Evolutionary conservation across 2,113 vertebrate genomes (phyloP).

Genomic region (Pedetes capensis): DNA sequence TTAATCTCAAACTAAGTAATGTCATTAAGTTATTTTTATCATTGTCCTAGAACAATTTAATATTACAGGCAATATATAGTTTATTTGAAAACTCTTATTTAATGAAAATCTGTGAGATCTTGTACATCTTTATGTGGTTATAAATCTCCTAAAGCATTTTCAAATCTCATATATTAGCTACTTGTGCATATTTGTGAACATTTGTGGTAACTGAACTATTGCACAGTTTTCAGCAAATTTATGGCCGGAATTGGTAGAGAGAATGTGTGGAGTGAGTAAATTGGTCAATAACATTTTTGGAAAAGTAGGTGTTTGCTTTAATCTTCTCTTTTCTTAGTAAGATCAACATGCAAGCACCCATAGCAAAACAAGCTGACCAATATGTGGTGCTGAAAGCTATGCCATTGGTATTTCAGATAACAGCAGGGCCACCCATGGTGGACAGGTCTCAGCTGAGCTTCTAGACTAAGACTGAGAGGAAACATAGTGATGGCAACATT

Average conservation of each 20-base stretch:
- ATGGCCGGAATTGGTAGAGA: neutral
- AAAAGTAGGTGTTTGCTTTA: neutral
- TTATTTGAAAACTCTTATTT: neutral
- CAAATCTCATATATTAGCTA: neutral
- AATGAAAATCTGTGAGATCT: neutral
- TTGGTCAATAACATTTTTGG: neutral
- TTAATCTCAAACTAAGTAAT: neutral
- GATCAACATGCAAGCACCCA: too few species aligned
- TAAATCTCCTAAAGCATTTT: neutral
- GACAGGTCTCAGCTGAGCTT: too few species aligned
- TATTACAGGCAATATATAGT: neutral
- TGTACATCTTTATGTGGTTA: neutral
- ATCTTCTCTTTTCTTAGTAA: neutral
- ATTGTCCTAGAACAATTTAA: neutral
- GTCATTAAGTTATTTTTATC: neutral
- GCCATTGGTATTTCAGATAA: too few species aligned
- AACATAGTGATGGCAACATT: too few species aligned
- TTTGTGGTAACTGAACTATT: neutral
- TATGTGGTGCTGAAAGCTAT: too few species aligned
- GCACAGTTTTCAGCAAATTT: neutral
- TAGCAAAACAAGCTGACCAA: too few species aligned
- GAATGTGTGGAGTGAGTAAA: neutral
- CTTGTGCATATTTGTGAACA: neutral
- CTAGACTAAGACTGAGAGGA: too few species aligned
- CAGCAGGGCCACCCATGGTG: too few species aligned